phyloP scores from a whole-genome alignment of 2,113 vertebrate species.

The Notothenia coriiceps region DNA sequence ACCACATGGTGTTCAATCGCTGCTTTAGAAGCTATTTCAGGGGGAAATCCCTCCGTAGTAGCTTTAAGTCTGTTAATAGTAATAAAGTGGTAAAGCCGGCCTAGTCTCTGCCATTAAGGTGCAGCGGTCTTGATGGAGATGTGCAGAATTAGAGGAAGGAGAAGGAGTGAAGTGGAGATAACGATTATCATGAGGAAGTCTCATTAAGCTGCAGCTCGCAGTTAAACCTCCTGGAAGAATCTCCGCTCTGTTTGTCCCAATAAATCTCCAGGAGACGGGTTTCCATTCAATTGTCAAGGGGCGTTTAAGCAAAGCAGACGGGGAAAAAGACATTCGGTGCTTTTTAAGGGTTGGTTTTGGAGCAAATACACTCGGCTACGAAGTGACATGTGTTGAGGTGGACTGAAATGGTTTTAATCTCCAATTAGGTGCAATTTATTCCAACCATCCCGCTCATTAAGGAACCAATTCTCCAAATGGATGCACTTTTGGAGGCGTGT shows the following conservation, averaged over 20 bases:
- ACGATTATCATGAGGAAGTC: conserved; percentile 30
- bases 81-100: conserved; percentile 51
- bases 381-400: conserved; percentile 3
- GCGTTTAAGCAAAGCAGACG: too few relatives aligned
- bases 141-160: conserved; percentile 22
- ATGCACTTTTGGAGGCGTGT: background rate
- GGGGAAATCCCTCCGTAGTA: conserved; percentile 29
- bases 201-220: conserved; percentile 22
- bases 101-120: conserved; percentile 44
- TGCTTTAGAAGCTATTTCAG: conserved; percentile 53
- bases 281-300: too few relatives aligned
- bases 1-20: conserved; percentile 59
- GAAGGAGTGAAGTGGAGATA: background rate
- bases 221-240: background rate
- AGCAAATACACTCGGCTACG: too few relatives aligned
- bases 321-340: too few relatives aligned
- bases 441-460: background rate
- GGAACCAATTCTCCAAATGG: background rate
- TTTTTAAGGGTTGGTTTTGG: too few relatives aligned
- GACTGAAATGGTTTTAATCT: background rate
- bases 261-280: background rate
- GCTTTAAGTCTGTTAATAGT: conserved; percentile 51
- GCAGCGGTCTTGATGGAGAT: conserved; percentile 24
- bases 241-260: conserved; percentile 3
- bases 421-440: background rate